Evolutionary conservation across 2,888 invertebrate genomes (phyloP).

Genomic region (Calameuta idolon): DNA sequence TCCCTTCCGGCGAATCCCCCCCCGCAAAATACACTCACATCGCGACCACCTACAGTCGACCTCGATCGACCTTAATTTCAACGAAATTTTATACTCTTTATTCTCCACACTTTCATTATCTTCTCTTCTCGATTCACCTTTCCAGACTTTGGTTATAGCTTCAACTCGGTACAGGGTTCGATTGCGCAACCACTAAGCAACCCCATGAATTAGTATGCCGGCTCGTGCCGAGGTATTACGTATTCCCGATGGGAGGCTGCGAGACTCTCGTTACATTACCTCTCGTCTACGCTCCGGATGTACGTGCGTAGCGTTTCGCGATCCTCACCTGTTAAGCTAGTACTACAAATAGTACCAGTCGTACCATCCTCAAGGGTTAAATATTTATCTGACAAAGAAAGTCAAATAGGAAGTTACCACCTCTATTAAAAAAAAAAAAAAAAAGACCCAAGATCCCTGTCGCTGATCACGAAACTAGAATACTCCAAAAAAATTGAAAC

Average conservation of each 20-base stretch:
- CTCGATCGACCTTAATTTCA: neutral
- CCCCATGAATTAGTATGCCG: conserved; percentile 34
- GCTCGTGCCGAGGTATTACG: conserved; percentile 35
- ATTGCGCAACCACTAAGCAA: neutral
- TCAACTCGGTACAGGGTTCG: neutral
- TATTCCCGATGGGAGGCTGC: conserved; percentile 39
- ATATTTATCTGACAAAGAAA: neutral
- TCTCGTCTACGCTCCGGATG: conserved; percentile 28
- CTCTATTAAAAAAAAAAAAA: neutral
- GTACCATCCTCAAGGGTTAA: neutral
- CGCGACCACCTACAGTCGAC: neutral
- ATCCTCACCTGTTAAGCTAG: conserved; percentile 1
- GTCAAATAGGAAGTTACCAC: neutral
- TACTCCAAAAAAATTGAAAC: neutral
- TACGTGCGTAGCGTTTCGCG: conserved; percentile 26
- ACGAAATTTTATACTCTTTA: neutral
- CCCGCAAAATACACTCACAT: neutral
- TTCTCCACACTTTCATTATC: neutral
- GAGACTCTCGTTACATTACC: conserved; percentile 17
- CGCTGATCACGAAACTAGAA: conserved; percentile 13
- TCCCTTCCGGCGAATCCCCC: neutral
- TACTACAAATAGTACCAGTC: neutral
- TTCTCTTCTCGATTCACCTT: neutral
- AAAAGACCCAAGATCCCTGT: conserved; percentile 17
- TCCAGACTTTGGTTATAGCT: neutral